Base-by-base conservation (phyloP, 2,888 invertebrate genomes). In the Entomobrya multifasciata region DNA sequence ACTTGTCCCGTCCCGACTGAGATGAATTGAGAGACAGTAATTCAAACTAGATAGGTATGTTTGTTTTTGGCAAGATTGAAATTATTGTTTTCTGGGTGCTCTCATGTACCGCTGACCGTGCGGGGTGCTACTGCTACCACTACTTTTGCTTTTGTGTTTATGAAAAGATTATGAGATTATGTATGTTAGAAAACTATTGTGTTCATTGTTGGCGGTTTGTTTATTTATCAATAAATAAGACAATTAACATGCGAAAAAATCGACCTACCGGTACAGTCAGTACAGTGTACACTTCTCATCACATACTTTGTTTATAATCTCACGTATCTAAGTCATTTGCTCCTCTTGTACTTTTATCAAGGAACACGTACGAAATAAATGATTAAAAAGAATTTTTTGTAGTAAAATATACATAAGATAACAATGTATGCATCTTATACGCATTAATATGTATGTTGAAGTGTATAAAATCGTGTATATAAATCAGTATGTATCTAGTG, bases 1-100 rank as follows among this genome's bases (percentile, higher is more conserved):
- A 82, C 82, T 82, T 74, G 82, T 82, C 82, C 74, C 74, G 55
- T 11, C 27, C 17, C n/a, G 1, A 22, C 22, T 11, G 49, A 47
- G n/a, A n/a, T n/a, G n/a, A n/a, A n/a, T n/a, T n/a, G 70, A 70
- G 27, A 47, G 52, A 55, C 8, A n/a, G 47, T 30, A 65, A 79
- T 79, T 79, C 67, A 36, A 67, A 67, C 17, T 27, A 27, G 30
- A 13, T n/a, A n/a, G n/a, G n/a, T n/a, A n/a, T n/a, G n/a, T n/a
- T n/a, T n/a, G n/a, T n/a, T n/a, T n/a, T n/a, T n/a, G n/a, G n/a
- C n/a, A n/a, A n/a, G 74, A 47, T 49, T 30, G 3, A 74, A 77
- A 57, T 57, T 57, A 15, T 41, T n/a, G 4, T 36, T 15, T 60
- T 65, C 17, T 47, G 49, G 72, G 44, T 70, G 44, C 11, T n/a